A percentile compares a stretch with the other conserved stretches of the same genome.
phyloP scores from a whole-genome alignment of 2,797 vertebrate species.

The Parauchenoglanis punctatus region DNA sequence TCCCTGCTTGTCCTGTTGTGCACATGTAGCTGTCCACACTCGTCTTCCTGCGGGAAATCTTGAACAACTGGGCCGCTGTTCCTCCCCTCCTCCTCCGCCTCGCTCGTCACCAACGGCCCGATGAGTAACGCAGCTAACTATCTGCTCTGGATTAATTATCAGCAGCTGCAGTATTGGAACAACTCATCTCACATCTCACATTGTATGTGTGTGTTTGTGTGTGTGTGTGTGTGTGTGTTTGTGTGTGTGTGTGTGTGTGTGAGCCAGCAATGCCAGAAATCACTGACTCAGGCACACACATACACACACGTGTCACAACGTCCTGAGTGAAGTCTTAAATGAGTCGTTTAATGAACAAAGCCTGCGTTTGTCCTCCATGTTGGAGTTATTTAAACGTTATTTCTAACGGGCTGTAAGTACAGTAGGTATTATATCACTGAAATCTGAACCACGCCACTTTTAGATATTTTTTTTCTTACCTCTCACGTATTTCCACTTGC shows the following conservation, averaged over 20 bases:
- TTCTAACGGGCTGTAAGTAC: neutral
- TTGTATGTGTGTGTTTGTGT: neutral
- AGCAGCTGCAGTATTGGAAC: conserved; percentile 25
- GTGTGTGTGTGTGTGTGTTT: neutral
- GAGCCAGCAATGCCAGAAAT: neutral
- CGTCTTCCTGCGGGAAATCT: conserved; percentile 49
- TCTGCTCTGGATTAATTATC: conserved; percentile 15
- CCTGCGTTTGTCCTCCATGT: neutral
- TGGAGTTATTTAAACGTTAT: neutral
- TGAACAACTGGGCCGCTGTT: neutral
- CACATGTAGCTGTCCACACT: conserved; percentile 31
- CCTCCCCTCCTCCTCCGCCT: neutral
- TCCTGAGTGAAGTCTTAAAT: conserved; percentile 12
- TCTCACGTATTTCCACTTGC: neutral
- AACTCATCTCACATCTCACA: neutral
- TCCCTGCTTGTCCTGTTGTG: conserved; percentile 47
- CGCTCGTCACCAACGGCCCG: neutral
- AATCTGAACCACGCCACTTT: neutral
- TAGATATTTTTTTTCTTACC: neutral
- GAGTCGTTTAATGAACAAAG: neutral
- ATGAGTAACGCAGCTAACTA: conserved; percentile 39
- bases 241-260: conserved; percentile 2
- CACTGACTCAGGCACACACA: conserved; percentile 1
- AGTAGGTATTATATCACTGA: neutral
- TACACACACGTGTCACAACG: neutral